Base-by-base conservation (phyloP, 2,888 invertebrate species). In the Pachymerium ferrugineum region DNA sequence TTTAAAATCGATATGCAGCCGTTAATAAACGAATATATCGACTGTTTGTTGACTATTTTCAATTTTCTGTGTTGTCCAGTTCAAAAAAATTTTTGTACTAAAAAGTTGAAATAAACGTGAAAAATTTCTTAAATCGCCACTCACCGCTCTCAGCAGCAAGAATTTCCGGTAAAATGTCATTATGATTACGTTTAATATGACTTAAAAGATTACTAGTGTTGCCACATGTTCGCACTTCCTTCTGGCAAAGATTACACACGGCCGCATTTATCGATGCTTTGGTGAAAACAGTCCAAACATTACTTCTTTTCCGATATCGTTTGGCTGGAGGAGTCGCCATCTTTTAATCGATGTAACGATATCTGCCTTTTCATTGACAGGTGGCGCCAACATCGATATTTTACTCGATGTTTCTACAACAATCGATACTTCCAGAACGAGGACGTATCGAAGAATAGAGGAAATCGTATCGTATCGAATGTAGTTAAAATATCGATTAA, bases 261-360 rank as follows among this genome's bases (percentile, higher is more conserved):
- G 47, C 47, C 22, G 68, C 31, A 68, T 68, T 68, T 68, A 29
- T 68, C 68, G 31, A 68, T 68, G 68, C 30, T 68, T 31, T 68
- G 8, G 68, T 68, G 30, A 68, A 68, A 68, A 30, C 31, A 30
- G 31, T 30, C 68, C 68, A 68, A 3, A 68, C 68, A 68, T 68
- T 68, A 68, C 29, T 68, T 31, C 68, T 68, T 29, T 68, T 68
- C 68, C 68, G 29, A 31, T 30, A 68, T 68, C 68, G 31, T 68
- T 29, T 29, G 6, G 29, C 68, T 68, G 68, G 31, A 68, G 28
- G 31, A 47, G 47, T 47, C 47, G 47, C 47, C 47, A 47, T 47
- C n/a, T 47, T 47, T 16, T 47, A 47, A 47, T 47, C 47, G 47
- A 47, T 47, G 47, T 47, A 47, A 47, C 47, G 47, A 47, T 47